These are phyloP conservation scores for Ganaspis brasiliensis DNA, from an alignment of 2,888 invertebrate genomes.

Conservation along the genomic window DNA sequence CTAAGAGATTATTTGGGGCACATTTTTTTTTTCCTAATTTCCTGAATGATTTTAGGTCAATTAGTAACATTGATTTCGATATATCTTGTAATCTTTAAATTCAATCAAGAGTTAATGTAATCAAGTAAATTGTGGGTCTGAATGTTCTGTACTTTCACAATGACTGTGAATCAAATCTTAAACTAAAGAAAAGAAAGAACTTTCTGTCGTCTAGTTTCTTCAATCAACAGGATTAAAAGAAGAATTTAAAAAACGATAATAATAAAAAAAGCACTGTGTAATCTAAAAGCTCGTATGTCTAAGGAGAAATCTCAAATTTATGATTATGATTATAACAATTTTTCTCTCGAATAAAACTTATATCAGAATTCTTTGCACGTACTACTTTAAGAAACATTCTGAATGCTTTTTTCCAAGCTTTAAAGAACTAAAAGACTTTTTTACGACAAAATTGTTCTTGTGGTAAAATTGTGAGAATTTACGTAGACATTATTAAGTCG, in stretches of 20 bases:
- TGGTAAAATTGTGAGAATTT: background rate
- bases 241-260: background rate
- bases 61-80: background rate
- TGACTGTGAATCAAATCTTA: too few species aligned
- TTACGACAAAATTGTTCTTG: background rate
- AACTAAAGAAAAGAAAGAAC: background rate
- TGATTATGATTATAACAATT: background rate
- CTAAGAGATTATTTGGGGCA: too few species aligned
- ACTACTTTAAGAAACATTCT: constrained; percentile 3
- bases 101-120: background rate
- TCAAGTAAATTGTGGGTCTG: background rate
- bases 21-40: too few species aligned
- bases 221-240: background rate
- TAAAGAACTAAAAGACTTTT: background rate
- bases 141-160: too few species aligned
- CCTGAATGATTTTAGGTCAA: too few species aligned
- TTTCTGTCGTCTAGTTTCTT: too few species aligned
- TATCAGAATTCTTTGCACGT: background rate
- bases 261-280: background rate
- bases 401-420: background rate
- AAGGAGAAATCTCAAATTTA: background rate
- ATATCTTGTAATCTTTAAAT: background rate
- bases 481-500: too few species aligned
- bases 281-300: background rate
- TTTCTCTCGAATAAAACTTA: background rate